Evolutionary conservation across 2,888 invertebrate genomes (phyloP).

Genomic region (Galerucella nymphaeae): DNA sequence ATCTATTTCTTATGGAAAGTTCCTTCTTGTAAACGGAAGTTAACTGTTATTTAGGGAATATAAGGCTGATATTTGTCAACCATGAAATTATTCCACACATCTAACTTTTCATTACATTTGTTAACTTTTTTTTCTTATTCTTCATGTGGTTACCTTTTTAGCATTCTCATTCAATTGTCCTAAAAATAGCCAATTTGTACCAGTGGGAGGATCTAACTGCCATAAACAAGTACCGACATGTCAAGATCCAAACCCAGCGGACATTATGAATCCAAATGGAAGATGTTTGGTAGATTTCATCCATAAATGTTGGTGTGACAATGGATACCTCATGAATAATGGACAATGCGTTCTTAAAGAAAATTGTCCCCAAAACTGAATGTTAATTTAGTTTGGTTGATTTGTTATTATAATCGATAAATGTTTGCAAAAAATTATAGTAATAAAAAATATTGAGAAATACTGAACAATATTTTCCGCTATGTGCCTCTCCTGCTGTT

Average conservation of each 20-base stretch:
- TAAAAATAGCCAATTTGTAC: neutral
- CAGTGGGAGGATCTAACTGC: neutral
- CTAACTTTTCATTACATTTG: too few relatives aligned
- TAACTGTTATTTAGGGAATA: too few relatives aligned
- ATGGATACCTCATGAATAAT: neutral
- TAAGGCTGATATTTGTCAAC: too few relatives aligned
- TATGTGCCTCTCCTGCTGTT: too few relatives aligned
- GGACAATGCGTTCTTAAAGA: neutral
- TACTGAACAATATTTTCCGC: too few relatives aligned
- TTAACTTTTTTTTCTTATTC: neutral
- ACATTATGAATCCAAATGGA: neutral
- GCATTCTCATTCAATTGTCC: neutral
- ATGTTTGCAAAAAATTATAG: too few relatives aligned
- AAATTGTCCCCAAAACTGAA: neutral
- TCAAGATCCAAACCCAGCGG: neutral
- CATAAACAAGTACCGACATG: neutral
- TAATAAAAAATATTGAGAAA: too few relatives aligned
- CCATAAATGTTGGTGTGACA: neutral
- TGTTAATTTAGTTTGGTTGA: too few relatives aligned
- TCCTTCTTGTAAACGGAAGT: too few relatives aligned
- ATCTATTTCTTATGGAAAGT: too few relatives aligned
- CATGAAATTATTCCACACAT: too few relatives aligned
- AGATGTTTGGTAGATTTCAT: neutral
- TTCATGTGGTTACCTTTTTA: neutral
- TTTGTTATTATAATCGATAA: too few relatives aligned